Percentiles rank a stretch among this genome's conserved stretches.
Evolutionary conservation across 2,888 invertebrate genomes (phyloP).

Genomic region (Muschampia plurimacula): DNA sequence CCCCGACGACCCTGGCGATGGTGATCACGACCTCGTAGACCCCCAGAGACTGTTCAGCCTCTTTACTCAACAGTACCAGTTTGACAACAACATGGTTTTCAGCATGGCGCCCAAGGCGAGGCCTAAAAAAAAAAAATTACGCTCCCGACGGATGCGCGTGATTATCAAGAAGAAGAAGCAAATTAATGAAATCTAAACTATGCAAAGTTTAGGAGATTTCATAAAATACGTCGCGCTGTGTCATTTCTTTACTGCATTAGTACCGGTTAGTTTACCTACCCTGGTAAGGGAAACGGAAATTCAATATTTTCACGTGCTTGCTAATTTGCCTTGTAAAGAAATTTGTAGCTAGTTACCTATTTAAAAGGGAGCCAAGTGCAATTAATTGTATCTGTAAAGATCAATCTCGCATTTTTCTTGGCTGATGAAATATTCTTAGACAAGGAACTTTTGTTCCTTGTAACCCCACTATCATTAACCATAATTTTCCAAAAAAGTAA

Average conservation of each 20-base stretch:
- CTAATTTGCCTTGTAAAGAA: no score
- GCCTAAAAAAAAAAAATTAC: neutral
- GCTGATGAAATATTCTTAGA: no score
- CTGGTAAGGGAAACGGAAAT: no score
- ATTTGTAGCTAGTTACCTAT: no score
- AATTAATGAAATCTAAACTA: neutral
- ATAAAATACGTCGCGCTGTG: neutral
- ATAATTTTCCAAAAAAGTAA: no score
- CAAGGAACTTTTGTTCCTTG: no score
- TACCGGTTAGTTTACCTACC: no score
- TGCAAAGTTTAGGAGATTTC: neutral
- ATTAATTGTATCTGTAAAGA: no score
- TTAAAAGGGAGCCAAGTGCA: no score
- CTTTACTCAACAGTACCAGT: constrained; percentile 57
- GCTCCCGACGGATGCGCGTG: neutral
- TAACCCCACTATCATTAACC: no score
- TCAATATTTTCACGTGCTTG: no score
- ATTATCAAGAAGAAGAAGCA: neutral
- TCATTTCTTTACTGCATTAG: neutral
- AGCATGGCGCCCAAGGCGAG: constrained; percentile 19
- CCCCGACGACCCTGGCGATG: constrained; percentile 26
- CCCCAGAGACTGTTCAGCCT: constrained; percentile 55
- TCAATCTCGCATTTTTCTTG: no score
- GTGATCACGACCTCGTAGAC: constrained; percentile 48
- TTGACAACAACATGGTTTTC: constrained; percentile 51